Percentiles rank a stretch among this genome's conserved stretches.
Conservation (phyloP, 2,797 vertebrate species). For the Pipistrellus pipistrellus region DNA sequence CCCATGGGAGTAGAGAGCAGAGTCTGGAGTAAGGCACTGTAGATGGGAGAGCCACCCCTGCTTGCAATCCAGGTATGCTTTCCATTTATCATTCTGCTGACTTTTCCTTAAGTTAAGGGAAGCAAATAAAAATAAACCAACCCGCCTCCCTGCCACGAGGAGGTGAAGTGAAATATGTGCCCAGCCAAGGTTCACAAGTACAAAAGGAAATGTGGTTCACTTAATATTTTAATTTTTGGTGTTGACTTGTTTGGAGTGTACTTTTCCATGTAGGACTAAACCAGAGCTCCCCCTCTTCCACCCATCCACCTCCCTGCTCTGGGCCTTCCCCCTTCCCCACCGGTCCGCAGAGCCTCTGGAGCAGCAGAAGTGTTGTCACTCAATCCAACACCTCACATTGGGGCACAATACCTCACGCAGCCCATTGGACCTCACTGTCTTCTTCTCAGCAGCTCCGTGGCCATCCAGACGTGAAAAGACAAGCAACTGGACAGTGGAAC, state of each 20-base stretch:
- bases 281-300: fast-evolving
- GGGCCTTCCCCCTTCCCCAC: neutral
- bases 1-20: neutral
- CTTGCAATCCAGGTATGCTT: neutral
- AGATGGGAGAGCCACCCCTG: neutral
- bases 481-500: slow-evolving; percentile 15
- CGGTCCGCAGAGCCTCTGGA: fast-evolving
- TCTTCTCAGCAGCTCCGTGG: slow-evolving; percentile 18
- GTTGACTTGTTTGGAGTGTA: neutral
- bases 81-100: neutral
- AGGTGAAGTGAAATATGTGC: neutral
- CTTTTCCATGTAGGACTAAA: neutral
- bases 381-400: neutral
- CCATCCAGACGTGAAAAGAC: slow-evolving; percentile 11
- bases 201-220: neutral
- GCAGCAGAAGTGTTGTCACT: neutral
- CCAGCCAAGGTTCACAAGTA: neutral
- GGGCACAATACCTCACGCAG: neutral
- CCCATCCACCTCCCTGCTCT: too few relatives aligned
- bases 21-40: neutral
- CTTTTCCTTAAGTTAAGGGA: neutral
- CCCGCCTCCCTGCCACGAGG: neutral
- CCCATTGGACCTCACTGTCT: neutral
- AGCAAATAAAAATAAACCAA: neutral
- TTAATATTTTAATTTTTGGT: neutral